Percentiles rank a stretch among this genome's conserved stretches.
These are phyloP conservation scores for Chaetops frenatus DNA, from an alignment of 2,113 vertebrate species.

Conservation along the genomic window DNA sequence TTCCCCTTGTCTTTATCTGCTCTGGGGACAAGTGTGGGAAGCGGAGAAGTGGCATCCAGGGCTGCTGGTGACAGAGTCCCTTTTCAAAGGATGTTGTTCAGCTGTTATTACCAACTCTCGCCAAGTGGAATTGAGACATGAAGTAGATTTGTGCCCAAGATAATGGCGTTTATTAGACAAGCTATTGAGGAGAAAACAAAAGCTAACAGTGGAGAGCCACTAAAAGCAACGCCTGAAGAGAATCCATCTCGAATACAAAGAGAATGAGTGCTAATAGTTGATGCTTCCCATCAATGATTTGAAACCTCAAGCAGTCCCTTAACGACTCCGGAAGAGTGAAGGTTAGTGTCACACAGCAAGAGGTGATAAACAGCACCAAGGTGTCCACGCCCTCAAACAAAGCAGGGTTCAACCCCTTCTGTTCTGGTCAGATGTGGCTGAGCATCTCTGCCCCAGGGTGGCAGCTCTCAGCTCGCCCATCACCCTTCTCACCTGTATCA, in stretches of 20 bases:
- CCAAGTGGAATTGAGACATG: constrained; percentile 59
- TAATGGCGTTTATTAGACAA: constrained; percentile 66
- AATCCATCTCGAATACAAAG: constrained; percentile 53
- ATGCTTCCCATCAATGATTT: constrained; percentile 16
- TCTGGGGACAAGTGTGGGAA: not conserved
- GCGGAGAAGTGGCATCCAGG: not conserved
- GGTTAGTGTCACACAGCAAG: not conserved
- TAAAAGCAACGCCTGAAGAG: not conserved
- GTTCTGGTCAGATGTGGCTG: not conserved
- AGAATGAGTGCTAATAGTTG: constrained; percentile 30
- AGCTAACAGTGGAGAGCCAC: constrained; percentile 47
- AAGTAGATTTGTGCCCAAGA: constrained; percentile 66
- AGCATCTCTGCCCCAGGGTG: not conserved
- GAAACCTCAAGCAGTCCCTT: not conserved
- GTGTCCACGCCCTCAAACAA: not conserved
- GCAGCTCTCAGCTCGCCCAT: not conserved
- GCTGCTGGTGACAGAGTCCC: constrained; percentile 18
- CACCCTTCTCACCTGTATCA: not conserved
- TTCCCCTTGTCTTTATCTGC: constrained; percentile 4
- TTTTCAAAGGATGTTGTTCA: constrained; percentile 40
- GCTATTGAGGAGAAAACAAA: constrained; percentile 68
- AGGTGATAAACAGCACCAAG: not conserved
- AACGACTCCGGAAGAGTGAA: not conserved
- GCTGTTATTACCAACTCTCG: constrained; percentile 24
- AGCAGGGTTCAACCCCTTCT: not conserved